Evolutionary conservation across 2,113 vertebrate genomes (phyloP).

Genomic region (Stegastes partitus): DNA sequence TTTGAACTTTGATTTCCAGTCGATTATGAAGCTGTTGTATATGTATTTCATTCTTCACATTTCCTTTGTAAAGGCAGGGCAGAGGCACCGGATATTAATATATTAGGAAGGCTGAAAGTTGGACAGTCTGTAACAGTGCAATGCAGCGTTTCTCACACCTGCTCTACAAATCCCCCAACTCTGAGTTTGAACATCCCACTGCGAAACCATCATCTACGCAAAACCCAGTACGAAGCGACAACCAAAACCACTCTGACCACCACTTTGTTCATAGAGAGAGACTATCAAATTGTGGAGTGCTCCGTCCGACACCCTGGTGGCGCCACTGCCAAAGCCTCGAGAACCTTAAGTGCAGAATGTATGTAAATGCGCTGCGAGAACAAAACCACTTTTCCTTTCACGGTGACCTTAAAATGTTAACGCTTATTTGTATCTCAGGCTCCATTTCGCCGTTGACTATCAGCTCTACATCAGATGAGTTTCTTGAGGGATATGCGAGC

Average conservation of each 20-base stretch:
- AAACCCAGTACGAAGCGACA: neutral
- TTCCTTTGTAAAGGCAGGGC: conserved; percentile 30
- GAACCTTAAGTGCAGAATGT: conserved; percentile 53
- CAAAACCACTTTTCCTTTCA: neutral
- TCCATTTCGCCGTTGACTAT: conserved; percentile 30
- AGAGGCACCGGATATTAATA: conserved; percentile 19
- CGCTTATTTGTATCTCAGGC: conserved; percentile 44
- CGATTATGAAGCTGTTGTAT: neutral
- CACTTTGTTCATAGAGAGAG: conserved; percentile 25
- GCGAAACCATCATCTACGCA: rapidly evolving
- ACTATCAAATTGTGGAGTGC: conserved; percentile 56
- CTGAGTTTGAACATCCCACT: conserved; percentile 54
- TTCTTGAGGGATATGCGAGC: conserved; percentile 56
- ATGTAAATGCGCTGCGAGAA: conserved; percentile 7
- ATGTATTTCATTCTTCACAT: neutral
- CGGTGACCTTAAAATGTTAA: neutral
- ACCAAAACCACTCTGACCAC: conserved; percentile 22
- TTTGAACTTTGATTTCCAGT: neutral
- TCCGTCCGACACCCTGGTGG: conserved; percentile 4
- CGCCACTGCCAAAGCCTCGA: neutral
- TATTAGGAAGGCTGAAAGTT: conserved; percentile 33
- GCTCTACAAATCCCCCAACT: conserved; percentile 34
- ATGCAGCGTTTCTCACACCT: conserved; percentile 65
- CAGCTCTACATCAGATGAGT: conserved; percentile 12
- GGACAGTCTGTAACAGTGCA: conserved; percentile 59